Evolutionary conservation across 2,113 vertebrate genomes (phyloP).

Genomic region (Rhinopomastus cyanomelas): DNA sequence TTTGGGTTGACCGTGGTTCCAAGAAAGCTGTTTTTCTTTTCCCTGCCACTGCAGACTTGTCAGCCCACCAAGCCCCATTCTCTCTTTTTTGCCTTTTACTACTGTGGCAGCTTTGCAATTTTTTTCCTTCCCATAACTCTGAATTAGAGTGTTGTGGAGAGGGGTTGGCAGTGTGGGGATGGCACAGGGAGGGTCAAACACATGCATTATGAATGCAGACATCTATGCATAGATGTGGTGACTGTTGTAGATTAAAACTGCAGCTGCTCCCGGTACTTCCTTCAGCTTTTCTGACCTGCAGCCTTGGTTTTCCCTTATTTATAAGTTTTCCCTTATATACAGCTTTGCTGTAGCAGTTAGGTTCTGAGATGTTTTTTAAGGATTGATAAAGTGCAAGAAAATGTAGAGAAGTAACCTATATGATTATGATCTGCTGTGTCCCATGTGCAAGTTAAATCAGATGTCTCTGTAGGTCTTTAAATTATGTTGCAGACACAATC

Average conservation of each 20-base stretch:
- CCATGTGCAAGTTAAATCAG: not conserved
- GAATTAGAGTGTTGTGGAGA: not conserved
- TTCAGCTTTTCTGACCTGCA: not conserved
- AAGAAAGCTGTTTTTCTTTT: not conserved
- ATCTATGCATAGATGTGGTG: not conserved
- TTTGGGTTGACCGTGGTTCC: not conserved
- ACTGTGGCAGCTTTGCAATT: not conserved
- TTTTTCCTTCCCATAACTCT: not conserved
- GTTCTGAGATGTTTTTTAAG: not conserved
- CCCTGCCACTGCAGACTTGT: not conserved
- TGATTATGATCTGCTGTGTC: not conserved
- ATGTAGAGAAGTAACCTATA: not conserved
- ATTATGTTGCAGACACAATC: rapidly evolving
- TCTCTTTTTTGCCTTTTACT: not conserved
- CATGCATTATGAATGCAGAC: not conserved
- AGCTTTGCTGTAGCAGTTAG: not conserved
- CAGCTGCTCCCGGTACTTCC: not conserved
- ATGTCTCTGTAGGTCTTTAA: not conserved
- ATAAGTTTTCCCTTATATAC: not conserved
- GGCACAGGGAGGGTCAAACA: not conserved
- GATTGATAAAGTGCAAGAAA: not conserved
- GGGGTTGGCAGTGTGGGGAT: not conserved
- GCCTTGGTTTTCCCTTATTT: not conserved
- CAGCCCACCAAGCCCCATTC: rapidly evolving
- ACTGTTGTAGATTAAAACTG: not conserved